These are phyloP conservation scores for Merops nubicus DNA, from an alignment of 2,113 vertebrate species.

Conservation along the genomic window DNA sequence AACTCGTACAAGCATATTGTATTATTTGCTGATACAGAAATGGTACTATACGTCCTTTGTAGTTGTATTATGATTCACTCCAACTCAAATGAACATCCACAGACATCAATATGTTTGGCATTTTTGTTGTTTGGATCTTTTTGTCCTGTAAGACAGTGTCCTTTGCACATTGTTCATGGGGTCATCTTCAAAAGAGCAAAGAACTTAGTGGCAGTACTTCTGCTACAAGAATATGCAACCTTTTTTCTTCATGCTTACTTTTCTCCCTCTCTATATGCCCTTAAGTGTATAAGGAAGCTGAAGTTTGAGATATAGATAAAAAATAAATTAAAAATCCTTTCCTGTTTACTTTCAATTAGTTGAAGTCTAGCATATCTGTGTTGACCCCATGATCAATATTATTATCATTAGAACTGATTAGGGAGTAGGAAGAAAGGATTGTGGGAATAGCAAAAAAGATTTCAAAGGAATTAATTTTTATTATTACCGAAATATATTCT, in stretches of 20 bases:
- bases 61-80: background rate
- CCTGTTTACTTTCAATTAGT: conserved; percentile 15
- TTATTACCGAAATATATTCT: background rate
- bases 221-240: background rate
- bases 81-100: conserved; percentile 29
- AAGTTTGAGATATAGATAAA: background rate
- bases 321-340: background rate
- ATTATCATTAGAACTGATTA: background rate
- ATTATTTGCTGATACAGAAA: background rate
- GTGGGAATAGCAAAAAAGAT: background rate
- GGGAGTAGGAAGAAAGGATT: background rate
- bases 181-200: conserved; percentile 43
- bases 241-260: background rate
- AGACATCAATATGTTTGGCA: conserved; percentile 22
- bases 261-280: background rate
- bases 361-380: background rate
- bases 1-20: background rate
- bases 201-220: background rate
- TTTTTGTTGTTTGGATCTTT: conserved; percentile 43
- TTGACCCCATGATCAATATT: background rate
- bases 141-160: conserved; percentile 37
- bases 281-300: conserved; percentile 29
- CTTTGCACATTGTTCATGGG: conserved; percentile 31
- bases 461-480: background rate
- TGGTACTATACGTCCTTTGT: background rate